Percentiles rank a stretch among this genome's conserved stretches.
phyloP scores from a whole-genome alignment of 2,888 invertebrate species.

The Ennomos quercinarius region DNA sequence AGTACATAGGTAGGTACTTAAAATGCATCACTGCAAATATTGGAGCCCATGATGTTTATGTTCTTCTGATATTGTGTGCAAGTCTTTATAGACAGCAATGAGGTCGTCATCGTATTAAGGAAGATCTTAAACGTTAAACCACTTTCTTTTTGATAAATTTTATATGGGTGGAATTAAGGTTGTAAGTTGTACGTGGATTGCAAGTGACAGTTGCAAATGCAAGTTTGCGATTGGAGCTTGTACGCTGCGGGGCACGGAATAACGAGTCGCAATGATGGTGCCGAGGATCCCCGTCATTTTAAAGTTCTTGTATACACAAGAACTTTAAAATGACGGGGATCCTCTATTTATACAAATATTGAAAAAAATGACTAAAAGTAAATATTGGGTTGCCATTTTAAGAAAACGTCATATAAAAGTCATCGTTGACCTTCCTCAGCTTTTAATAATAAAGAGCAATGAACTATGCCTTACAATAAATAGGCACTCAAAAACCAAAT shows the following conservation, averaged over 20 bases:
- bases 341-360: constrained; percentile 39
- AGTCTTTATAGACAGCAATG: constrained; percentile 61
- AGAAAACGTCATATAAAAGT: no score
- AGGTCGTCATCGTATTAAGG: constrained; percentile 76
- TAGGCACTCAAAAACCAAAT: no score
- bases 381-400: no score
- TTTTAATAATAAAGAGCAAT: no score
- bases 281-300: constrained; percentile 47
- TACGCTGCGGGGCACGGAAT: constrained; percentile 73
- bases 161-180: constrained; percentile 53
- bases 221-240: constrained; percentile 58
- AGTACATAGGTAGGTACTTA: no score
- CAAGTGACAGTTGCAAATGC: constrained; percentile 52
- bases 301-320: no score
- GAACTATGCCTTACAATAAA: no score
- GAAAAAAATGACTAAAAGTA: no score
- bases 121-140: constrained; percentile 67
- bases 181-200: constrained; percentile 53
- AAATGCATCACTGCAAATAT: no score
- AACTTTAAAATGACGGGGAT: constrained; percentile 34
- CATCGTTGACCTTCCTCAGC: no score
- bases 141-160: constrained; percentile 48
- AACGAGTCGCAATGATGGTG: constrained; percentile 71
- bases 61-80: no score
- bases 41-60: no score